These are phyloP conservation scores for Cheilinus undulatus DNA, from an alignment of 2,113 vertebrate species.

Conservation along the genomic window DNA sequence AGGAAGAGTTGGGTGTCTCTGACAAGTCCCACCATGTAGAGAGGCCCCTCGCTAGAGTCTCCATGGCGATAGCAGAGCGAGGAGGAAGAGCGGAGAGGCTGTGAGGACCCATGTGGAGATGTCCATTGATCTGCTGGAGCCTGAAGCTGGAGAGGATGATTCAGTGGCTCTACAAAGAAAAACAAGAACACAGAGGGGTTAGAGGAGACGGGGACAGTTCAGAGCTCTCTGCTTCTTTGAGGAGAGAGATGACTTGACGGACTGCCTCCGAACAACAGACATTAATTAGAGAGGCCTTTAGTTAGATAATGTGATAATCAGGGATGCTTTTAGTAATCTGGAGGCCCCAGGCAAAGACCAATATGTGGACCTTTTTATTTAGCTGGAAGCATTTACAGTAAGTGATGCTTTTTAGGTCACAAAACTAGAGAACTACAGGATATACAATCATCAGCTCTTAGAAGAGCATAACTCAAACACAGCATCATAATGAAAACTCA, in stretches of 20 bases:
- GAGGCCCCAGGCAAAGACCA: no score
- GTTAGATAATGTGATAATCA: no score
- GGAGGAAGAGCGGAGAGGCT: constrained; percentile 43
- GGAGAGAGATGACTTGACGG: constrained; percentile 14
- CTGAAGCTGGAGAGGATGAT: constrained; percentile 47
- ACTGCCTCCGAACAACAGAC: constrained; percentile 20
- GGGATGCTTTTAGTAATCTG: no score
- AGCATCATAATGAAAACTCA: no score
- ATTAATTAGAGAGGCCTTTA: constrained; percentile 5
- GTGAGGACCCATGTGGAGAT: constrained; percentile 65
- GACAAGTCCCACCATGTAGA: constrained; percentile 33
- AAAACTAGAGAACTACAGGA: no score
- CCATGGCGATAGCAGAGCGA: constrained; percentile 65
- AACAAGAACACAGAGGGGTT: constrained; percentile 47
- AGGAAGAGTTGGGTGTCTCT: constrained; percentile 17
- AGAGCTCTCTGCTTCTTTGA: not conserved
- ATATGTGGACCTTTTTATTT: constrained; percentile 20
- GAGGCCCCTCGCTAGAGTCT: constrained; percentile 45
- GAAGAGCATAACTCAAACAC: no score
- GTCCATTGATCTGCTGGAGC: constrained; percentile 63
- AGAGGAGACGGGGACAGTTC: constrained; percentile 19
- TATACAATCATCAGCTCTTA: no score
- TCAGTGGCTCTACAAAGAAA: constrained; percentile 51
- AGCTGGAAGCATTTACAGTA: no score
- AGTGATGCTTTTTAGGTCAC: no score